Base-by-base conservation (phyloP, 2,888 invertebrate species). In the Andrena haemorrhoa region DNA sequence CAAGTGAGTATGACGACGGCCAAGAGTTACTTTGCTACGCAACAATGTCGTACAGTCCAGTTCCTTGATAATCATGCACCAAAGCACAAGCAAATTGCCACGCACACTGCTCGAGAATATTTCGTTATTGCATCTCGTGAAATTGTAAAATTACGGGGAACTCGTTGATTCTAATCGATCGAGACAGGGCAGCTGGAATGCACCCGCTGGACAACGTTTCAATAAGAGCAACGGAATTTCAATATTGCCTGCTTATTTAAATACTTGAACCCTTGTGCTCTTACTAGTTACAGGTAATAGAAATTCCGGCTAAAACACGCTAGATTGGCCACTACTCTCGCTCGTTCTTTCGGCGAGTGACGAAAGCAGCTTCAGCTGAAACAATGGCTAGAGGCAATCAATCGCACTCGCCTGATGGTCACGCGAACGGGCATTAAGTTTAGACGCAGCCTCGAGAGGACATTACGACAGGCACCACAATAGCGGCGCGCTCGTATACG, bases 211-310 rank as follows among this genome's bases (percentile, higher is more conserved):
- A 79, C 66, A 56, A 84, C 72, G 75, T 78, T 53, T 73, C 75
- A 85, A 85, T 65, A 81, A 78, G 70, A 75, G 66, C 71, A 56
- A 47, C 53, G 87, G 88, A 88, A 88, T 88, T 88, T 88, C 87
- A 87, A 88, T 88, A 88, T 87, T 60, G 71, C 53, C 65, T 79
- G 83, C 82, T 88, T 88, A 87, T 87, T 88, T 88, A 82, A 87
- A 88, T 88, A 87, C 82, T 87, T 84, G 35, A 51, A 78, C 31
- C 41, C 66, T 12, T 71, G 71, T 77, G 80, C 56, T 56, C 49
- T 65, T 70, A 33, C 64, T 68, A 70, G 58, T 64, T 70, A 72
- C 72, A 61, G 68, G 61, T 83, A 82, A 80, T 75, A 70, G 80
- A 74, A 87, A 88, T 88, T 88, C 80, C 83, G 49, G 77, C 80